Percentiles rank a stretch among this genome's conserved stretches.
Conservation (phyloP, 1,140 invertebrate species). For the Pentalonia nigronervosa region DNA sequence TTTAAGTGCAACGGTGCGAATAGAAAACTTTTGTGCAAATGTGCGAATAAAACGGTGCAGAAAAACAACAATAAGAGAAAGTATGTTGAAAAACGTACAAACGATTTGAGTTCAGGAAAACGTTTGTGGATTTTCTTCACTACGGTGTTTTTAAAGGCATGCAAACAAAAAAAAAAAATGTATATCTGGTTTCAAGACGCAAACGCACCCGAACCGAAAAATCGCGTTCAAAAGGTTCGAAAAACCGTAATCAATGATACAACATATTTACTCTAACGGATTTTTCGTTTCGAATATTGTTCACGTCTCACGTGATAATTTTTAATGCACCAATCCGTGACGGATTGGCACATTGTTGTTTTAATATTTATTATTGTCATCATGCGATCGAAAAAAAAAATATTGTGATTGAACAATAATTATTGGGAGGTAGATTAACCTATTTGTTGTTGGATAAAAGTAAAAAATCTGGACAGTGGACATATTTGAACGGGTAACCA, state of each 20-base stretch:
- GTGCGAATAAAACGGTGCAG: slow-evolving; percentile 1
- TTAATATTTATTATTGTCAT: neutral
- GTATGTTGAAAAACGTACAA: neutral
- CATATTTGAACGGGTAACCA: neutral
- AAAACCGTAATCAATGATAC: neutral
- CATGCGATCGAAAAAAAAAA: neutral
- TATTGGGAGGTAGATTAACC: neutral
- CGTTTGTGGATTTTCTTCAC: neutral
- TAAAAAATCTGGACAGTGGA: neutral
- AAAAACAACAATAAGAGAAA: neutral
- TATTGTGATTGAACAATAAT: neutral
- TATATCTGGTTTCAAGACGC: neutral
- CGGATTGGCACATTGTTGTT: neutral
- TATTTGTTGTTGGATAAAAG: neutral
- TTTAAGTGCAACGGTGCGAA: slow-evolving; percentile 2
- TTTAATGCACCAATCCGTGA: neutral
- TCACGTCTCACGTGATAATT: neutral
- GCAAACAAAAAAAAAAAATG: neutral
- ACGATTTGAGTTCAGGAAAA: neutral
- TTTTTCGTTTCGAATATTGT: neutral
- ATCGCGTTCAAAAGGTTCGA: neutral
- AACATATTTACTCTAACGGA: neutral
- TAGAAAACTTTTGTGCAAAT: neutral
- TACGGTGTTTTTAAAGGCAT: neutral
- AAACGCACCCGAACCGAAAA: neutral